These are phyloP conservation scores for Tetramorium alpestre DNA, from an alignment of 1,140 invertebrate genomes.

Conservation along the genomic window DNA sequence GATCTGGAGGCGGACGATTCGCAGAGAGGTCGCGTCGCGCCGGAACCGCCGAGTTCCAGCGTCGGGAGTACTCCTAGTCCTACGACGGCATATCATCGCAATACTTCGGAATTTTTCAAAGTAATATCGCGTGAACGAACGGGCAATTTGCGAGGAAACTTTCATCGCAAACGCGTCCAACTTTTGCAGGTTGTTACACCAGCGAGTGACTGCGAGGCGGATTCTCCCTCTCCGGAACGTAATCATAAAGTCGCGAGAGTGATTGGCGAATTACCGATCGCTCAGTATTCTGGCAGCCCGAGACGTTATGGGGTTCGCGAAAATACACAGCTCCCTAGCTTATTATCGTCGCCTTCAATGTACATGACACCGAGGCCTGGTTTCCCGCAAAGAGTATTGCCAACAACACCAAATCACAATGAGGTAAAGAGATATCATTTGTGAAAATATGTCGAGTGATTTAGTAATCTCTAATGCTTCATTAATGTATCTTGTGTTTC, in stretches of 20 bases:
- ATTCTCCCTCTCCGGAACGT: slow-evolving; percentile 85
- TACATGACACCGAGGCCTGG: slow-evolving; percentile 90
- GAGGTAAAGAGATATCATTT: slow-evolving; percentile 73
- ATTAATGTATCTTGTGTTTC: slow-evolving; percentile 39
- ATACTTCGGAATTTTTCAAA: slow-evolving; percentile 86
- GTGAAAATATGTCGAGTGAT: background rate
- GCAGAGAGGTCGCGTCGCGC: slow-evolving; percentile 78
- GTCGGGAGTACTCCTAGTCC: slow-evolving; percentile 84
- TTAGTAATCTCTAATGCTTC: slow-evolving; percentile 18
- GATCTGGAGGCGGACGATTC: slow-evolving; percentile 78
- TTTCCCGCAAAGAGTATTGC: slow-evolving; percentile 89
- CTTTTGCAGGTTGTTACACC: slow-evolving; percentile 84
- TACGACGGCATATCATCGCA: slow-evolving; percentile 83
- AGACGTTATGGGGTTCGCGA: slow-evolving; percentile 91
- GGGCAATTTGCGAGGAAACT: background rate
- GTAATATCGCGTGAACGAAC: slow-evolving; percentile 68
- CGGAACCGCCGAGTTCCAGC: slow-evolving; percentile 82
- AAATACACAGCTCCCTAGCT: slow-evolving; percentile 87
- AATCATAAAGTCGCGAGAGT: slow-evolving; percentile 90
- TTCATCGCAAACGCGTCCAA: slow-evolving; percentile 14
- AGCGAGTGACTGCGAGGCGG: slow-evolving; percentile 85
- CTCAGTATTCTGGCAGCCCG: slow-evolving; percentile 96
- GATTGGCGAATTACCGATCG: slow-evolving; percentile 95
- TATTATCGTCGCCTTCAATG: slow-evolving; percentile 88
- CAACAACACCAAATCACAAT: slow-evolving; percentile 84